A percentile compares a stretch with the other conserved stretches of the same genome.
phyloP scores from a whole-genome alignment of 2,888 invertebrate genomes.

The Microctonus brassicae region DNA sequence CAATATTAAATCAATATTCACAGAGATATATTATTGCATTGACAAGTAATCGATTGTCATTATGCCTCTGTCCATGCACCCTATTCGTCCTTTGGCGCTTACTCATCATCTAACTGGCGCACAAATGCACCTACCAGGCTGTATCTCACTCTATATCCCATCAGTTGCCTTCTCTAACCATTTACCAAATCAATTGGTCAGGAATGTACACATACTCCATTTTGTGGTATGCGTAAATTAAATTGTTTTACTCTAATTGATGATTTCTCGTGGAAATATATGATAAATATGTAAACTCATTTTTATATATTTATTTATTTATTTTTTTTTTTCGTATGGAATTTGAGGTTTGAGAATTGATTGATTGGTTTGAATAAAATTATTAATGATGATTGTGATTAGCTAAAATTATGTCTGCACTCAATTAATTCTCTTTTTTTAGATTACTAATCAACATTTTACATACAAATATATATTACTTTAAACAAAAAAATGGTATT shows the following conservation, averaged over 20 bases:
- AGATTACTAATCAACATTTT: background rate
- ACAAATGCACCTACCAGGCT: background rate
- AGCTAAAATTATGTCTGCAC: background rate
- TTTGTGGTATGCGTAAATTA: conserved; percentile 30
- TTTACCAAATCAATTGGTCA: conserved; percentile 14
- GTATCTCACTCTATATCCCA: background rate
- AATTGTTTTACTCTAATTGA: conserved; percentile 35
- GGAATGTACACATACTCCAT: conserved; percentile 20
- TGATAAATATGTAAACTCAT: background rate
- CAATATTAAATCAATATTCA: background rate
- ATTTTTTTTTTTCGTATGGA: background rate
- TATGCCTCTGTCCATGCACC: background rate
- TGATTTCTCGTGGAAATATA: background rate
- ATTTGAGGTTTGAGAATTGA: background rate
- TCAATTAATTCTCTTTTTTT: no score
- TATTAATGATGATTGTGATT: background rate
- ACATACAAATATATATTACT: background rate
- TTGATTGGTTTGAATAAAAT: background rate
- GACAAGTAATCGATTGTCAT: conserved; percentile 1
- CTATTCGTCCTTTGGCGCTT: background rate
- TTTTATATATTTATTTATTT: background rate
- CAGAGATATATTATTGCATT: background rate
- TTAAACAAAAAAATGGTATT: background rate
- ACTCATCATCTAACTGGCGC: background rate
- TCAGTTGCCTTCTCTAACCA: background rate